Evolutionary conservation across 2,113 vertebrate species (phyloP), one percentile per base, ranked within the genome.

Genomic region (Rhinopomastus cyanomelas): DNA sequence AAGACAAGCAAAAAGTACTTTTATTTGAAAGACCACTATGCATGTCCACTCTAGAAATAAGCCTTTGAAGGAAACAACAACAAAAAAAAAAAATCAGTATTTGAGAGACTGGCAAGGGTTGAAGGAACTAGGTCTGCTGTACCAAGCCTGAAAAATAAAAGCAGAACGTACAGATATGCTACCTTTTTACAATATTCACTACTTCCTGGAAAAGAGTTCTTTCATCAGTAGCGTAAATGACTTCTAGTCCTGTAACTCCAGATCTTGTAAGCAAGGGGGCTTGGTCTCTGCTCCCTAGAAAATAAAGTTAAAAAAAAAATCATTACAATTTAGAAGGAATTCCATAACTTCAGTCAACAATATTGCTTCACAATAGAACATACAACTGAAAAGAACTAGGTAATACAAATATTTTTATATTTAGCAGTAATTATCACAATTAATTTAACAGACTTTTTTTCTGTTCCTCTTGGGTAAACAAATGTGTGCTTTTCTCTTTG

Each of bases 191-290:
- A 94, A 99, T 95, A 89, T 95, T 86, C 91, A 98, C 92, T 90
- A 99, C 94, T 97, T 99, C 98, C 87, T 99, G 98, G 96, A 99
- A 99, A 96, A 99, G 98, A 96, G 96, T 94, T 97, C 98, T 98
- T 96, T 99, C 99, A 93, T 99, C 98, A 65, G 96, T 93, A 93
- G 97, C 94, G 53, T 99, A 99, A n/a, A 97, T 98, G 95, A 99
- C 98, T 96, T 98, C 97, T 95, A 99, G 96, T 93, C 98, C 98
- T 83, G 98, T 98, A 94, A 99, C 93, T 78, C 98, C 99, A 69
- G 99, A 99, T 97, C 99, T 98, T 95, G 98, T 98, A 91, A 99
- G 98, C 93, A 99, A 97, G 67, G 99, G 99, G 15, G 98, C 97
- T 90, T 97, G 97, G 89, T 87, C 96, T 96, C 98, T 98, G 78